Base-by-base conservation (phyloP, 2,888 invertebrate species). In the Nemotelus pantherinus region DNA sequence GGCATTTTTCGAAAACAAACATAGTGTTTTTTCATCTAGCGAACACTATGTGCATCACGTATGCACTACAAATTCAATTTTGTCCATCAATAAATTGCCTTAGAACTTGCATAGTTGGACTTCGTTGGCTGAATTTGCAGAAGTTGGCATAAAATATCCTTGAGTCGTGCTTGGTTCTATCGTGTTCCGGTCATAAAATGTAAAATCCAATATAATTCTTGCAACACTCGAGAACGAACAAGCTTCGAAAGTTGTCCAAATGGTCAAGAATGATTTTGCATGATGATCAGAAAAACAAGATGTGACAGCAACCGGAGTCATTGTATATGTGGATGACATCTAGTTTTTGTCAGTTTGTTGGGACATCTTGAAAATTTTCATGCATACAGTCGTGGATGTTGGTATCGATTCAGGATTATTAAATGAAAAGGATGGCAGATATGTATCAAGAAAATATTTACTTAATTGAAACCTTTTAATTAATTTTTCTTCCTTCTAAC, bases 211-310 rank as follows among this genome's bases (percentile, higher is more conserved):
- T 74, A 74, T 53, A 74, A 74, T 60, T 60, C 44, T 41, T 58
- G 72, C 39, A 72, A 47, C 60, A 72, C 60, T 25, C 60, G n/a
- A 63, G 74, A 74, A 41, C 44, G n/a, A 47, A 74, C 48, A 43
- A 55, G 70, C 70, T 70, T n/a, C 43, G 10, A 47, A 43, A 70
- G 70, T 47, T 71, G 71, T 71, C 76, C 76, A 65, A 76, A 53
- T 55, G 64, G 76, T 76, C 76, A 65, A 55, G 65, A 58, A 64
- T 65, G 76, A 55, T 76, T 72, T 65, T 76, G 65, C 76, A 64
- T 55, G 65, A 76, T 64, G 64, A 55, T 41, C 43, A 43, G 55
- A 64, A 76, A 76, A 75, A 75, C 64, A 64, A 64, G 75, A 75
- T 48, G 43, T 55, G 76, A 76, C 64, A 76, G 65, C 65, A 65